Conservation (phyloP, 2,113 vertebrate species). For the Passer domesticus region DNA sequence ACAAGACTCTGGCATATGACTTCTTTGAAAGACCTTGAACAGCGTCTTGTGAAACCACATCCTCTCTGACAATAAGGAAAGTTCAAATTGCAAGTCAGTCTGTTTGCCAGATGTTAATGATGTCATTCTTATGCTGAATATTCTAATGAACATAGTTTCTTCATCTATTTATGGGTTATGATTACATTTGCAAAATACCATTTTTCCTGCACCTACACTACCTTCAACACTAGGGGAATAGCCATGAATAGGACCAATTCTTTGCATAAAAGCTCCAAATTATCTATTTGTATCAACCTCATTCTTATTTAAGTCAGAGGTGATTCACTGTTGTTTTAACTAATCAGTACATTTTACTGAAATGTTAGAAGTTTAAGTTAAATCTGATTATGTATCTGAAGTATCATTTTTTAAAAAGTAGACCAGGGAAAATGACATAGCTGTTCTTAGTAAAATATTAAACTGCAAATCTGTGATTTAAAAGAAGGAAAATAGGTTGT, state of each 20-base stretch:
- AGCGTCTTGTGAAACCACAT: neutral
- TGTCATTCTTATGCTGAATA: neutral
- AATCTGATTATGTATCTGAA: neutral
- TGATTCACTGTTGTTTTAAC: neutral
- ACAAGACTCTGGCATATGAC: no score
- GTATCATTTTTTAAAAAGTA: neutral
- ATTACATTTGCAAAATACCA: neutral
- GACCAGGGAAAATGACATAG: neutral
- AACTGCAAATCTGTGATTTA: neutral
- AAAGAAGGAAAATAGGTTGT: neutral
- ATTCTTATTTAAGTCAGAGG: neutral
- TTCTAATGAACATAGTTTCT: neutral
- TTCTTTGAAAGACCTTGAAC: neutral
- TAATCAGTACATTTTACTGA: neutral
- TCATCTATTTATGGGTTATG: neutral
- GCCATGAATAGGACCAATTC: neutral
- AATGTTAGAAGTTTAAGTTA: neutral
- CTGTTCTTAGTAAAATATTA: neutral
- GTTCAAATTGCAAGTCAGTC: neutral
- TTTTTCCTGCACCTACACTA: neutral
- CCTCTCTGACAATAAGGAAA: neutral
- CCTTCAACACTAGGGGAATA: neutral
- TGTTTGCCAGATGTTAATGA: fast-evolving
- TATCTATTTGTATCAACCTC: neutral
- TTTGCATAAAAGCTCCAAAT: neutral